A percentile compares a stretch with the other conserved stretches of the same genome.
These are phyloP conservation scores for Brienomyrus brachyistius DNA, from an alignment of 2,113 vertebrate genomes.

Conservation along the genomic window DNA sequence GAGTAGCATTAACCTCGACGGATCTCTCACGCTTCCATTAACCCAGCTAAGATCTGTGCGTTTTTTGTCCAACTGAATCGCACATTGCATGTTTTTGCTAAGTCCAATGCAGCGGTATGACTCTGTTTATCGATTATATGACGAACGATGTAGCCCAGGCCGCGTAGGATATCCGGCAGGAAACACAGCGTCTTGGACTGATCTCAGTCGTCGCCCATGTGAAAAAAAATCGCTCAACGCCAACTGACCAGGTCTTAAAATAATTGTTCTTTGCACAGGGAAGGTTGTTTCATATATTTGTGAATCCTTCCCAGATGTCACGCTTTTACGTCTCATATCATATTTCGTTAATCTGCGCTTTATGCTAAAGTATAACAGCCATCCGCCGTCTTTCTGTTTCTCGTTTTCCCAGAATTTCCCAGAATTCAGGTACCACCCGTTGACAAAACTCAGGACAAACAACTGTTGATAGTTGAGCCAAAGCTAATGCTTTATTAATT, in stretches of 20 bases:
- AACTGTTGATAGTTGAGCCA: constrained; percentile 38
- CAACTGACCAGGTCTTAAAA: constrained; percentile 15
- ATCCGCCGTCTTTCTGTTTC: constrained; percentile 34
- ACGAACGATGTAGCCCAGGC: neutral
- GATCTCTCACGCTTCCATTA: too few species aligned
- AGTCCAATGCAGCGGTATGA: too few species aligned
- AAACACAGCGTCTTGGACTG: neutral
- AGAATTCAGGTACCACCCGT: neutral
- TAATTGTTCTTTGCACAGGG: constrained; percentile 14
- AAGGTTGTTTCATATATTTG: constrained; percentile 33
- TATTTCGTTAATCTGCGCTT: constrained; percentile 48
- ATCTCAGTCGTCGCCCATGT: neutral
- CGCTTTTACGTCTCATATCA: constrained; percentile 23
- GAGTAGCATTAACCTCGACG: too few species aligned
- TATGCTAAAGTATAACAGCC: constrained; percentile 29
- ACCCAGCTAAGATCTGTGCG: too few species aligned
- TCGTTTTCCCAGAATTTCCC: neutral
- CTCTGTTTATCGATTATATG: neutral
- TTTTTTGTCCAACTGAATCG: too few species aligned
- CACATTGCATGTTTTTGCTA: too few species aligned
- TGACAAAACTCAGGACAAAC: constrained; percentile 26
- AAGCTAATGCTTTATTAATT: constrained; percentile 48
- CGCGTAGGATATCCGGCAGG: neutral
- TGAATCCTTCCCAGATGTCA: constrained; percentile 35
- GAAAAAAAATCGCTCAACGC: constrained; percentile 11